Evolutionary conservation across 2,797 vertebrate species (phyloP), one percentile per base, ranked within the genome.

Genomic region (Centroberyx gerrardi): DNA sequence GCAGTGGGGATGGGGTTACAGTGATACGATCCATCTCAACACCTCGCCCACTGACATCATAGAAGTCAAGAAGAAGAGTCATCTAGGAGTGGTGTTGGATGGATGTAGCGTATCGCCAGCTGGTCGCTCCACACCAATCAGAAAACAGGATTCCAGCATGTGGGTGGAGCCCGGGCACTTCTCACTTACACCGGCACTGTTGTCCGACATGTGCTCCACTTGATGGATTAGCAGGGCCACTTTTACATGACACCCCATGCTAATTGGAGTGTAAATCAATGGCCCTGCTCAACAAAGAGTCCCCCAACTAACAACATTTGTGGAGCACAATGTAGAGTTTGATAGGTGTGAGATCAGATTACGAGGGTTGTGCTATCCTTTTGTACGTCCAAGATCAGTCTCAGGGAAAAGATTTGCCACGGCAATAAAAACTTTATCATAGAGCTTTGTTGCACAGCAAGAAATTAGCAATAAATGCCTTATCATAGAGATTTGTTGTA

Each of bases 181-280:
- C 46, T 75, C 68, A 53, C 65, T 74, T 80, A 80, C 83, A 77
- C 40, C 62, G 33, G 33, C 52, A 9, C 46, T 66, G 72, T 75
- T 90, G 84, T 76, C 75, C 61, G 82, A 84, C 79, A 85, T 67
- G 62, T 5, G 15, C 67, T 68, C 52, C 27, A 49, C 63, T 69
- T 90, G 83, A 91, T 88, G 82, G 80, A 89, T 90, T 84, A 88
- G 81, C 60, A 42, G 72, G 55, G 72, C 55, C 10, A 51, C 61
- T 73, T 9, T 17, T 66, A 76, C 78, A 70, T 76, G 73, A 83
- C 84, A 84, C 64, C 66, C 40, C 48, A 64, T 62, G 68, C 71
- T 88, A 84, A 92, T 86, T 86, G 68, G 42, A 79, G 58, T 71
- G 66, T 85, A 68, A 87, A 83, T 89, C 80, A 85, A 84, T 85